These are phyloP conservation scores for Macaria liturata DNA, from an alignment of 2,888 invertebrate species.

Conservation along the genomic window DNA sequence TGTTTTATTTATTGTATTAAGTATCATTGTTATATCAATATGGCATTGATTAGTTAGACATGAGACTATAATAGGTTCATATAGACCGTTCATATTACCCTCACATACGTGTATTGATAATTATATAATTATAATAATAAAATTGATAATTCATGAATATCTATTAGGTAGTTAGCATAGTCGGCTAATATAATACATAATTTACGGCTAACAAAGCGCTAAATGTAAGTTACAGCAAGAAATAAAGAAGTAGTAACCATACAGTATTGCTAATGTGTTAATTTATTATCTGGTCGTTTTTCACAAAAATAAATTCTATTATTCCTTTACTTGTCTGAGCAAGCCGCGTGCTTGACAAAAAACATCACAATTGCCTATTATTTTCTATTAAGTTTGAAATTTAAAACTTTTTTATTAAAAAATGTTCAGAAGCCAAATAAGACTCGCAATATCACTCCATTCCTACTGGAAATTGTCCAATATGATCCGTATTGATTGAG, in stretches of 20 bases:
- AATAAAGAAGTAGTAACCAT: neutral
- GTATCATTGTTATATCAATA: neutral
- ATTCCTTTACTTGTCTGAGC: too few species aligned
- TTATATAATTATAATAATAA: too few species aligned
- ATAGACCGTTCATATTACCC: neutral
- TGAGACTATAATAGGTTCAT: neutral
- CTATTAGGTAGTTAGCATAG: neutral
- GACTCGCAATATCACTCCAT: conserved; percentile 17
- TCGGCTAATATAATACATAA: too few species aligned
- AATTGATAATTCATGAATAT: neutral
- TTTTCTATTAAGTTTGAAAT: too few species aligned
- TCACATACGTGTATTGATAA: neutral
- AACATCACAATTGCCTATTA: too few species aligned
- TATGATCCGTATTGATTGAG: conserved; percentile 39
- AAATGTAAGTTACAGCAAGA: too few species aligned
- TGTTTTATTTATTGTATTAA: conserved; percentile 1
- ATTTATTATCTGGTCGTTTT: too few species aligned
- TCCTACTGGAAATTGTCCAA: conserved; percentile 20
- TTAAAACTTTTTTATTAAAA: neutral
- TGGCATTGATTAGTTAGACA: neutral
- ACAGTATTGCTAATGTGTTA: neutral
- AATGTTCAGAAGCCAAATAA: conserved; percentile 30
- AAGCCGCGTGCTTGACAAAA: too few species aligned
- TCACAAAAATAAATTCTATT: too few species aligned
- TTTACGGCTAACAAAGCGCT: too few species aligned